Base-by-base conservation (phyloP, 2,797 vertebrate species). In the Ctenopoma multispine region DNA sequence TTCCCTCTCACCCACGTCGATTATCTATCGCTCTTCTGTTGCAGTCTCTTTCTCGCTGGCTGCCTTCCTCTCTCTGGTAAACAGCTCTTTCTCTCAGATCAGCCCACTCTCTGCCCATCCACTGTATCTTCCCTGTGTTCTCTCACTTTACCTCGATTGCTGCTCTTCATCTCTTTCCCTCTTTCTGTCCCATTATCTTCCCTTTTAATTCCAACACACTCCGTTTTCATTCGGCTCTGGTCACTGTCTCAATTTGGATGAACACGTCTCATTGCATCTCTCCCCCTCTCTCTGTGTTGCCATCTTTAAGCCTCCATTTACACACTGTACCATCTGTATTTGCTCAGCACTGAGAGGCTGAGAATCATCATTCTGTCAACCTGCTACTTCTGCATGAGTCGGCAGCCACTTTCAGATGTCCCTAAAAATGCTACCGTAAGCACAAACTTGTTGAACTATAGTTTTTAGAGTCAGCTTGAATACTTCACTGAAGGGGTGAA, bases 291-390 rank as follows among this genome's bases (percentile, higher is more conserved):
- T 59, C 43, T 54, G 46, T 65, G 68, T 75, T 76, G 74, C 76
- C 62, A 50, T 85, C 81, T 69, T 65, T 72, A 86, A 86, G 84
- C 79, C 83, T 89, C 78, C 84, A 87, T 90, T 87, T 86, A 79
- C 85, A 82, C 79, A 83, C 81, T 80, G 81, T 77, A 80, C 88
- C 87, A 88, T 89, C 88, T 89, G 86, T 89, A 90, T 90, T 90
- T 87, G 82, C 82, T 67, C 84, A 88, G 87, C 87, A 73, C 79
- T 27, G 73, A 65, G 76, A 79, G 84, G 72, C 80, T 70, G 77
- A 51, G 77, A 88, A 90, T 88, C 85, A 90, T 89, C 88, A 87
- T 86, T 86, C 83, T 90, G 89, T 90, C 89, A 90, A 68, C 82
- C 80, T 78, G 82, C 89, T 83, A 79, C 83, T 86, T 83, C 81